Percentiles rank a stretch among this genome's conserved stretches.
phyloP scores from a whole-genome alignment of 2,113 vertebrate species.

The Scophthalmus maximus region DNA sequence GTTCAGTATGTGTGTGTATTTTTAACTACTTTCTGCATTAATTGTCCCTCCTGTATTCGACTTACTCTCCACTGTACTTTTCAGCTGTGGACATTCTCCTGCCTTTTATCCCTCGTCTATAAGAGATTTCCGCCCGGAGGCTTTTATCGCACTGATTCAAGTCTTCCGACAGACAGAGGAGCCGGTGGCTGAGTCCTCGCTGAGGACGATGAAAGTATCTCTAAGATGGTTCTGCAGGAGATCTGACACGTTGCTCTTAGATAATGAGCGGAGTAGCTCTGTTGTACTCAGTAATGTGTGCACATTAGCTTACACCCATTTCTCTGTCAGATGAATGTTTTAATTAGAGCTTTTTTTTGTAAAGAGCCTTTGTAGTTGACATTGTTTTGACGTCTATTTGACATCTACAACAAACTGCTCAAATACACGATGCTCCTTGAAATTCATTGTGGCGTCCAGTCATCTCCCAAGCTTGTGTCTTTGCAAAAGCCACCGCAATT shows the following conservation, averaged over 20 bases:
- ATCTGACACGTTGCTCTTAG: constrained; percentile 33
- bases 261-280: constrained; percentile 19
- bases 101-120: constrained; percentile 52
- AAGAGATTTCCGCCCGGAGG: constrained; percentile 42
- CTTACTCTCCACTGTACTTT: constrained; percentile 28
- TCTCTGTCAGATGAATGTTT: constrained; percentile 6
- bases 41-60: constrained; percentile 55
- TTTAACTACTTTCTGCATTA: constrained; percentile 61
- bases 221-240: constrained; percentile 1
- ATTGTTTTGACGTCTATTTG: not conserved
- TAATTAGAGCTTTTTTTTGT: constrained; percentile 13
- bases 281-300: constrained; percentile 13
- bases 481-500: no score
- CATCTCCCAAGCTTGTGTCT: not conserved
- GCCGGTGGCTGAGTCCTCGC: constrained; percentile 3
- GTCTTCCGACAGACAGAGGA: constrained; percentile 36
- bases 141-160: constrained; percentile 47
- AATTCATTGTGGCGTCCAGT: not conserved
- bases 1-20: constrained; percentile 19
- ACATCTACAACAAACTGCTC: not conserved
- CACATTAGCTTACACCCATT: not conserved
- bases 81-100: constrained; percentile 26
- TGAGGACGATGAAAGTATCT: constrained; percentile 14
- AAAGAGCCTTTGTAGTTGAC: not conserved
- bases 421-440: not conserved